Evolutionary conservation across 2,888 invertebrate species (phyloP), one percentile per base, ranked within the genome.

Genomic region (Metellina segmentata): DNA sequence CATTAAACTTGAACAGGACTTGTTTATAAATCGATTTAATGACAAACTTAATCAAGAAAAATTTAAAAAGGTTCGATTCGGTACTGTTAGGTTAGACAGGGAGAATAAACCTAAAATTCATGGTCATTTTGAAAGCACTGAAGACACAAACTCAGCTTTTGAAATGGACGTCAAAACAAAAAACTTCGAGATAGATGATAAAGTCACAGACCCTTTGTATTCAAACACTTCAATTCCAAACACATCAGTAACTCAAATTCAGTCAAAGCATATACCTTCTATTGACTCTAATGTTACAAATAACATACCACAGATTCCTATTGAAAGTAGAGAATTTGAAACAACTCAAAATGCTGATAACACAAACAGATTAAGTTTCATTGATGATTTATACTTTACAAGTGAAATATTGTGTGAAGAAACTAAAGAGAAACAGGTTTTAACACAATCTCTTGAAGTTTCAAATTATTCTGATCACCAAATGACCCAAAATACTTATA

Each of bases 21-120:
- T 5, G 13, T 52, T 81, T 8, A 71, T 82, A 4, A 71, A 52
- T 51, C n/a, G 9, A 75, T 78, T 69, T n/a, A 71, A 16, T 7
- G 7, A n/a, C 48, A 49, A 71, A 71, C 5, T 16, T 61, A 20
- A 51, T 16, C 71, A 53, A 48, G 88, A 89, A 19, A 81, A 82
- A 72, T 13, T 78, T 16, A 61, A 52, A 48, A 16, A 7, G 7
- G 83, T 81, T 2, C 11, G 86, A 48, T 92, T 93, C 72, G 93
- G 93, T 34, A 75, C 79, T 20, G 87, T 93, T 13, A 81, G 93
- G 49, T 79, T 87, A 11, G 93, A 93, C 77, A 77, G 53, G 4
- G 81, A 93, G 0, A 93, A 93, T 82, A 74, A 72, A 61, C 79
- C 89, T 11, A 74, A 69, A 6, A 72, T 88, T 89, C 92, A 93